Conservation (phyloP, 1,140 invertebrate species). For the Drosophila virilis region DNA sequence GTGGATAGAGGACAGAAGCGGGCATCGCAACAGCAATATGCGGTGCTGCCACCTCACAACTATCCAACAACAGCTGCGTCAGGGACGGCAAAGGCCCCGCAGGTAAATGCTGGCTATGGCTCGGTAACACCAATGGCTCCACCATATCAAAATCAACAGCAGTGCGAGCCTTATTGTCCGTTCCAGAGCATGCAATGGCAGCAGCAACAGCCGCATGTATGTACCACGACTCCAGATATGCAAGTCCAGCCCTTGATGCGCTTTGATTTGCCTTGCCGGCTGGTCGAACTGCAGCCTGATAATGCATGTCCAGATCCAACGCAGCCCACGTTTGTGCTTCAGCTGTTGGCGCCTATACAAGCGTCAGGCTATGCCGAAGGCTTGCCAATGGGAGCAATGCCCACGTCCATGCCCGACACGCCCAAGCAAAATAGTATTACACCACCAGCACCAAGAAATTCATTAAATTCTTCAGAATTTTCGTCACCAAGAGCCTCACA, state of each 20-base stretch:
- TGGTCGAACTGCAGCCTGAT: slow-evolving; percentile 20
- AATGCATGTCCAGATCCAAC: neutral
- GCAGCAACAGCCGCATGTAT: neutral
- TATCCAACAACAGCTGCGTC: too few species aligned
- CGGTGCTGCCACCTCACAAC: too few species aligned
- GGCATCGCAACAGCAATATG: neutral
- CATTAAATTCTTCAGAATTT: too few species aligned
- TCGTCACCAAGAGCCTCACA: too few species aligned
- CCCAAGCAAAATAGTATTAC: too few species aligned
- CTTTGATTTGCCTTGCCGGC: slow-evolving; percentile 37
- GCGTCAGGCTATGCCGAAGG: neutral
- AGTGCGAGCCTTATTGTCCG: too few species aligned
- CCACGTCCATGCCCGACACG: neutral
- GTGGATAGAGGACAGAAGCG: neutral
- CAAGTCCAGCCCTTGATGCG: slow-evolving; percentile 27
- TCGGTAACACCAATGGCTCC: too few species aligned
- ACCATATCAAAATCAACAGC: too few species aligned
- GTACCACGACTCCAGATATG: neutral
- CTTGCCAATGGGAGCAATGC: neutral
- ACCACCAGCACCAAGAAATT: too few species aligned
- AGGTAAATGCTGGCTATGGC: too few species aligned
- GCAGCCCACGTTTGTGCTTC: slow-evolving; percentile 26
- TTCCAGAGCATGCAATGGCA: neutral
- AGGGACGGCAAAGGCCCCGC: too few species aligned
- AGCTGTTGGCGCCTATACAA: slow-evolving; percentile 36